Conservation (phyloP, 2,888 invertebrate species). For the Vesta saturnalis region DNA sequence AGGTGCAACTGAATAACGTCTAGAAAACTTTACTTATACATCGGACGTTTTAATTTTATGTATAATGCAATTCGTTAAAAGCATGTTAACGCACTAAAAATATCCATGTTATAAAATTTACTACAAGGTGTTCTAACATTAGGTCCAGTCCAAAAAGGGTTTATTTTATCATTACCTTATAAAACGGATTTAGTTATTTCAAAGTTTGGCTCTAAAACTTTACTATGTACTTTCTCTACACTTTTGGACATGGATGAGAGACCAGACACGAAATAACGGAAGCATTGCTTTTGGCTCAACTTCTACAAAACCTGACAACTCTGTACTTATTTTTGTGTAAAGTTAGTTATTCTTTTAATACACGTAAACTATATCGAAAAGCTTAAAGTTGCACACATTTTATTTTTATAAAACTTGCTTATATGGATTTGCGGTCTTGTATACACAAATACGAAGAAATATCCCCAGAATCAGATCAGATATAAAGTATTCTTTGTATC, state of each 20-base stretch:
- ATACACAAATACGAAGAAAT: not conserved
- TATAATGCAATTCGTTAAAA: too few relatives aligned
- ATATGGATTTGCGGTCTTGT: not conserved
- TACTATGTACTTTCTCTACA: conserved; percentile 19
- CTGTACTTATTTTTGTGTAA: conserved; percentile 10
- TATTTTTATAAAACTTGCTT: too few relatives aligned
- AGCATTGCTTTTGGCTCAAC: conserved; percentile 23
- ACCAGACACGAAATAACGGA: conserved; percentile 21
- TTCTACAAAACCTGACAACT: conserved; percentile 15
- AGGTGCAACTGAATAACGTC: too few relatives aligned
- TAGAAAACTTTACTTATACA: too few relatives aligned
- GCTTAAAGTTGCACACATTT: too few relatives aligned
- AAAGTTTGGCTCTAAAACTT: conserved; percentile 15
- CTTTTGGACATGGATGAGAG: conserved; percentile 20
- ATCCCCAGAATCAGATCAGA: not conserved
- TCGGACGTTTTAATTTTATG: too few relatives aligned
- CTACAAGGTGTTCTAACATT: not conserved
- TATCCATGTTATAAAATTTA: too few relatives aligned
- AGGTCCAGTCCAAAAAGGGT: not conserved
- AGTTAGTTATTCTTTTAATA: not conserved
- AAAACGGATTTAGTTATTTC: not conserved
- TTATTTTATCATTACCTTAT: not conserved
- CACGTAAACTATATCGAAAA: not conserved
- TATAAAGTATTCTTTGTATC: not conserved
- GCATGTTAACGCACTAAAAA: too few relatives aligned